Evolutionary conservation across 2,888 invertebrate species (phyloP).

Genomic region (Diploptera punctata): DNA sequence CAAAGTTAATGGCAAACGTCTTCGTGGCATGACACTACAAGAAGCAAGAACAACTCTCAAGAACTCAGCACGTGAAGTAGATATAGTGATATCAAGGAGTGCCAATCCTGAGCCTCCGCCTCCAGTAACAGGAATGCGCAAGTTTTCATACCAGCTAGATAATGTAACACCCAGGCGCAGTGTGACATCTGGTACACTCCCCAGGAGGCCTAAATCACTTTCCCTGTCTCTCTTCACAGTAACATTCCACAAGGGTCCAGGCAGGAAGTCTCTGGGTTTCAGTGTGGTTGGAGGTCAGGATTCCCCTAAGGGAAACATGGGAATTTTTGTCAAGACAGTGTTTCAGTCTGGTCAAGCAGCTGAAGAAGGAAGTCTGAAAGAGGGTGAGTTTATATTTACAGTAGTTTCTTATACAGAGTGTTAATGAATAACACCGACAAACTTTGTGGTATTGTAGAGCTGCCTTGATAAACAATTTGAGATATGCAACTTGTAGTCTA

Average conservation of each 20-base stretch:
- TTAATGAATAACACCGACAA: too few relatives aligned
- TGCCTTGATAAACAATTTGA: too few relatives aligned
- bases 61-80: conserved; percentile 55
- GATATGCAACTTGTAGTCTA: too few relatives aligned
- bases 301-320: conserved; percentile 86
- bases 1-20: conserved; percentile 83
- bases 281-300: conserved; percentile 91
- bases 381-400: conserved; percentile 77
- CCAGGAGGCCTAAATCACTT: conserved; percentile 51
- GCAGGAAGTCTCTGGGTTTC: conserved; percentile 86
- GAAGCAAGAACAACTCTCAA: conserved; percentile 60
- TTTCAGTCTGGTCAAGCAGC: conserved; percentile 87
- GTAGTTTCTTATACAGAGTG: too few relatives aligned
- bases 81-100: conserved; percentile 53
- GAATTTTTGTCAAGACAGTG: conserved; percentile 88
- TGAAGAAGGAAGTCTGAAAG: conserved; percentile 81
- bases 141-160: conserved; percentile 53
- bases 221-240: conserved; percentile 55
- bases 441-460: too few relatives aligned
- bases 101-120: not conserved
- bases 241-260: conserved; percentile 81
- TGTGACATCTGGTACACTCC: conserved; percentile 46
- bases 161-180: conserved; percentile 36
- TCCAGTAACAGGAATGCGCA: conserved; percentile 56
- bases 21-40: conserved; percentile 73